Base-by-base conservation (phyloP, 2,797 vertebrate species). In the Danio tinwini region DNA sequence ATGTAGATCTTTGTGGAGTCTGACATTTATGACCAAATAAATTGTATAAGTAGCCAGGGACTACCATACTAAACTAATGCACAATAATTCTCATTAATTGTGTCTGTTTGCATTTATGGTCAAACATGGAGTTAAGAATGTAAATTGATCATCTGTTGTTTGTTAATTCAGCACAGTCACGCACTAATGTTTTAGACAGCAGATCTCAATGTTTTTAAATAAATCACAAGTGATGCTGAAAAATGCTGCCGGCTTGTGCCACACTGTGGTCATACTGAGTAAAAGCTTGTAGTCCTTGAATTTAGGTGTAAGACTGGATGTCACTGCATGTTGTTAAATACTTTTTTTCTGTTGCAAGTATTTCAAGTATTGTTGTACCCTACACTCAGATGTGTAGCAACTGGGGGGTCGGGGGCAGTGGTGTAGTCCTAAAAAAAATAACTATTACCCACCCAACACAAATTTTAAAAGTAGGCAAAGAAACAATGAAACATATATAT, bases 211-310 rank as follows among this genome's bases (percentile, higher is more conserved):
- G 49, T 6, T 39, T 12, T 53, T 53, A 40, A 70, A 53, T 7
- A 55, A 8, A 44, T 12, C 39, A 16, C 10, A 21, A 13, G 29
- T 6, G 42, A 29, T 49, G 42, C 69, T n/a, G 29, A 19, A n/a
- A 62, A 50, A 65, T 50, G 21, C 40, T 71, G 42, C 5, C 7
- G 19, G n/a, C 8, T 58, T 71, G 49, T 50, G 67, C 80, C 74
- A 47, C 80, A 39, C 67, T 58, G 80, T 81, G 80, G 80, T 13
- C 16, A 52, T 21, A 29, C 5, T 11, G 14, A 17, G 55, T 52
- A 44, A 40, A 21, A 53, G 45, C n/a, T 14, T 62, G 14, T 63
- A 17, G 6, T 62, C 0, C 44, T 61, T 61, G 5, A 5, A 39
- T 29, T 61, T n/a, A 2, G 4, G n/a, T 56, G 44, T 5, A 5